Percentiles rank a stretch among this genome's conserved stretches.
phyloP scores from a whole-genome alignment of 2,113 vertebrate species.

The Mormyrus iriodes region DNA sequence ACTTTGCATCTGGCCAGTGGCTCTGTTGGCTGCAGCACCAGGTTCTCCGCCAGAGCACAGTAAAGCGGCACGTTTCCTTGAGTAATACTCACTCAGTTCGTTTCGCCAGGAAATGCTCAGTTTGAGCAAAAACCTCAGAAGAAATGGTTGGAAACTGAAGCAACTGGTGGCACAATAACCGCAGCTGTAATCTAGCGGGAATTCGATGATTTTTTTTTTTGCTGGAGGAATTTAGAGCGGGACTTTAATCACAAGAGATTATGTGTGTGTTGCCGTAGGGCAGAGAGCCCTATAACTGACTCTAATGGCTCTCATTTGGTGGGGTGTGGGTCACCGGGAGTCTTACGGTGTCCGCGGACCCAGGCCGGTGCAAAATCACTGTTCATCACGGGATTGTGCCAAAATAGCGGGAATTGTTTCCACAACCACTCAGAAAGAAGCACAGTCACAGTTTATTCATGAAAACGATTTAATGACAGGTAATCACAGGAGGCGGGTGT shows the following conservation, averaged over 20 bases:
- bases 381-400: not conserved
- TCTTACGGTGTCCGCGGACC: not conserved
- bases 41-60: not conserved
- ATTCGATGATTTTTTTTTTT: not conserved
- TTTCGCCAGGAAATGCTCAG: not conserved
- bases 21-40: not conserved
- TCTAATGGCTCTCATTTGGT: not conserved
- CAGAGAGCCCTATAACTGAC: not conserved
- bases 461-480: not conserved
- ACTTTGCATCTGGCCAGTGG: not conserved
- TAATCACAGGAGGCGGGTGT: not conserved
- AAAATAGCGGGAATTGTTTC: not conserved
- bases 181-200: not conserved
- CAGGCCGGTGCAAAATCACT: not conserved
- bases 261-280: not conserved
- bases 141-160: not conserved
- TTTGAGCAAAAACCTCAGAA: not conserved
- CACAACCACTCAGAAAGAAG: not conserved
- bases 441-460: not conserved
- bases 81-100: not conserved
- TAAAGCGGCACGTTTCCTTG: not conserved
- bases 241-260: conserved; percentile 16
- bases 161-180: not conserved
- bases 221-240: not conserved
- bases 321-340: not conserved